A percentile compares a stretch with the other conserved stretches of the same genome.
Conservation (phyloP, 1,140 invertebrate species). For the Pantala flavescens region DNA sequence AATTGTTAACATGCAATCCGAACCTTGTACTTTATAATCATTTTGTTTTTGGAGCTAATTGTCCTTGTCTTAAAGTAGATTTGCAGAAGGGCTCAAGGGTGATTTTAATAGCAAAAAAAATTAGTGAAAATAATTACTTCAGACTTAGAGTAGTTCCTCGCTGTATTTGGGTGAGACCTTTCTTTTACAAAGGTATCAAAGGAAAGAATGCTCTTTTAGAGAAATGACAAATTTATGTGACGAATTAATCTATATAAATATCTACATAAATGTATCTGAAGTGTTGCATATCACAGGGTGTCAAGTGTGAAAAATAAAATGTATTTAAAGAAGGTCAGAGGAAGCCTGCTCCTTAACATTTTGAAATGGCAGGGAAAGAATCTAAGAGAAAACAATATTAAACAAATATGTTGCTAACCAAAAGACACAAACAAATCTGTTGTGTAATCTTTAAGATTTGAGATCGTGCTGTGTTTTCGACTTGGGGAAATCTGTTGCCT, state of each 20-base stretch:
- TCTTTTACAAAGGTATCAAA: slow-evolving; percentile 4
- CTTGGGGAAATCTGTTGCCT: slow-evolving; percentile 7
- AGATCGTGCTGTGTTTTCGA: slow-evolving; percentile 5
- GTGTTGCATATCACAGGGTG: slow-evolving; percentile 8
- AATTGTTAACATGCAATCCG: slow-evolving; percentile 9
- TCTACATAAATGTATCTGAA: not conserved
- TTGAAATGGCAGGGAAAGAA: not conserved
- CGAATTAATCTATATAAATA: not conserved
- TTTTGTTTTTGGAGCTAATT: slow-evolving; percentile 3
- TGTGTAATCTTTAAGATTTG: slow-evolving; percentile 5
- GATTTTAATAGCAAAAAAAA: not conserved
- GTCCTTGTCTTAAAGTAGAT: slow-evolving; percentile 9
- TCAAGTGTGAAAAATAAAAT: not conserved
- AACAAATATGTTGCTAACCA: not conserved
- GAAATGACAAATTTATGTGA: slow-evolving; percentile 8
- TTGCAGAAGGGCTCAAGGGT: not conserved
- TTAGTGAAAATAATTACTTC: not conserved
- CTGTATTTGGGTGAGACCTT: not conserved
- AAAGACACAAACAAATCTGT: not conserved
- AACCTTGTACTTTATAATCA: slow-evolving; percentile 10
- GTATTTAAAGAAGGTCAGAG: slow-evolving; percentile 4
- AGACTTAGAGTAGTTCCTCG: not conserved
- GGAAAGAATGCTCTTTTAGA: slow-evolving; percentile 6
- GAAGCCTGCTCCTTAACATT: not conserved
- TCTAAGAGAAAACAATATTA: not conserved